Base-by-base conservation (phyloP, 2,797 vertebrate species). In the Fundulus diaphanus region DNA sequence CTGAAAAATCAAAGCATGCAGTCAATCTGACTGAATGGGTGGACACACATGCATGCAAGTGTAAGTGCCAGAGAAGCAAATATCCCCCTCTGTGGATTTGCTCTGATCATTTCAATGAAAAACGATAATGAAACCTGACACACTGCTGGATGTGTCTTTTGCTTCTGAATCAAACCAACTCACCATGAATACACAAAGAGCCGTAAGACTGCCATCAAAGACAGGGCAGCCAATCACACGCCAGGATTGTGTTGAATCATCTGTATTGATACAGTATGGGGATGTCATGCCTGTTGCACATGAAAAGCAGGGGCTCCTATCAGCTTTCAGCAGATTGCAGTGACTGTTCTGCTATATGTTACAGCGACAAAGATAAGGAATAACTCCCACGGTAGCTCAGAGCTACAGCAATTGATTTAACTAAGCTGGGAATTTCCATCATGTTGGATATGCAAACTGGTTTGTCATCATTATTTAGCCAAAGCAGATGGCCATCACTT, bases 271-370 rank as follows among this genome's bases (percentile, higher is more conserved):
- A 78, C 79, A 77, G 78, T 77, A 44, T 61, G 72, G 77, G 80
- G 78, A 70, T 79, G 84, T 82, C 82, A 87, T 81, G 86, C 82
- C 57, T 85, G 74, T 87, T 91, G 69, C 82, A 81, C 74, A 81
- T 85, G 77, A 91, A 89, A 86, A 87, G 80, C 74, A 80, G 72
- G 72, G 54, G 79, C 84, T 88, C 69, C 84, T 90, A 92, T 90
- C 90, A 86, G 79, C 84, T 77, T 81, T 80, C 77, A 78, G 7
- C 90, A 91, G 80, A 88, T 74, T 84, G 77, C 77, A 54, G 27
- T 70, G 87, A 83, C 77, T 86, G 69, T 79, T 80, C 78, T 75
- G 77, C 70, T 77, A 72, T 78, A 76, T 63, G 76, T 83, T 82
- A 74, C 59, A 79, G 78, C 35, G 2, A 61, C 78, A 11, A 27